Evolutionary conservation across 2,113 vertebrate genomes (phyloP).

Genomic region (Protobothrops flavoviridis): DNA sequence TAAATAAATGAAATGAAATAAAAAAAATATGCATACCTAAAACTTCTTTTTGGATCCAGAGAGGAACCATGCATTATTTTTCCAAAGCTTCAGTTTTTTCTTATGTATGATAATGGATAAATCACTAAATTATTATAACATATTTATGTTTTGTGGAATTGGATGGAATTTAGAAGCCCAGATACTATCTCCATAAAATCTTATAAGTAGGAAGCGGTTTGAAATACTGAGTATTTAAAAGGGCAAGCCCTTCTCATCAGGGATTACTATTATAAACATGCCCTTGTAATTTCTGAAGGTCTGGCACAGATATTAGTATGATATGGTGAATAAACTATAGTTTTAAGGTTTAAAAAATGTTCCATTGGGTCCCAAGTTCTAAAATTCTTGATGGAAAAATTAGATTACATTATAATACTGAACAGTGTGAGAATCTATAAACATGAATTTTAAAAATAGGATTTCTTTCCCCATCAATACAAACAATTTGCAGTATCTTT

Average conservation of each 20-base stretch:
- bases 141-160: neutral
- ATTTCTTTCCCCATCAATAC: neutral
- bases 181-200: neutral
- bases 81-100: neutral
- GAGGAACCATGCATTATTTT: neutral
- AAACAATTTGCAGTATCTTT: neutral
- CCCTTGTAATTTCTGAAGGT: neutral
- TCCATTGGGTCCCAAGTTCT: neutral
- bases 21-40: neutral
- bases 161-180: neutral
- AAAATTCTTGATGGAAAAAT: neutral
- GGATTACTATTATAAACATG: neutral
- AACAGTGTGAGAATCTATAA: neutral
- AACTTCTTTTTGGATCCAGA: neutral
- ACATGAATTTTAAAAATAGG: neutral
- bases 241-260: neutral
- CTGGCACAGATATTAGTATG: neutral
- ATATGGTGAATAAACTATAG: neutral
- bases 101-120: neutral
- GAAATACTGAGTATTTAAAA: neutral
- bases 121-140: neutral
- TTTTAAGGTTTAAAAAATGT: neutral
- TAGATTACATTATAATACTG: neutral
- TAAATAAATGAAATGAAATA: neutral
- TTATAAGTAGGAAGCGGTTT: neutral